A percentile compares a stretch with the other conserved stretches of the same genome.
Evolutionary conservation across 2,797 vertebrate genomes (phyloP).

Genomic region (Arremon brunneinucha): DNA sequence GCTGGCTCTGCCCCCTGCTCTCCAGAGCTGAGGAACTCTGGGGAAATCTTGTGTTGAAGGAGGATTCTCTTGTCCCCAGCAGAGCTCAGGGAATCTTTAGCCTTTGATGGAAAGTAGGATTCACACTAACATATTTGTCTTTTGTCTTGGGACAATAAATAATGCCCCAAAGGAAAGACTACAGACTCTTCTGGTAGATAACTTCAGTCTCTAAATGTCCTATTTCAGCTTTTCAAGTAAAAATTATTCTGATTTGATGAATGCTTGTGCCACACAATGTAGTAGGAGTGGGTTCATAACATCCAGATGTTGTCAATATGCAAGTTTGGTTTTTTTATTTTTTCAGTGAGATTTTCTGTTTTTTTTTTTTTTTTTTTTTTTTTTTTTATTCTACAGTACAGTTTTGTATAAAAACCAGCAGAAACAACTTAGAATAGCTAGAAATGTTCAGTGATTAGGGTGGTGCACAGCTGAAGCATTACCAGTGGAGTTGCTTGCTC

Average conservation of each 20-base stretch:
- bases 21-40: neutral
- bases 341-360: neutral
- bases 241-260: neutral
- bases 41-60: neutral
- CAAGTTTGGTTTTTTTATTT: neutral
- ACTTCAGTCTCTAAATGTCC: neutral
- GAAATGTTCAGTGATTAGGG: slow-evolving; percentile 76
- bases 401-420: slow-evolving; percentile 26
- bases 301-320: neutral
- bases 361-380: neutral
- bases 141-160: neutral
- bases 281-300: neutral
- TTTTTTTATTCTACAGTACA: neutral
- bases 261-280: neutral
- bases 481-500: slow-evolving; percentile 63
- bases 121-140: neutral
- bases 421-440: slow-evolving; percentile 66
- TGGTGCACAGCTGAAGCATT: slow-evolving; percentile 58
- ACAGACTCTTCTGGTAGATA: neutral
- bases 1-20: neutral
- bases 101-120: neutral
- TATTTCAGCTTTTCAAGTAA: neutral
- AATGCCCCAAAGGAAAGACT: neutral
- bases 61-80: neutral
- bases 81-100: neutral